Base-by-base conservation (phyloP, 2,113 vertebrate genomes). In the Trichechus manatus region DNA sequence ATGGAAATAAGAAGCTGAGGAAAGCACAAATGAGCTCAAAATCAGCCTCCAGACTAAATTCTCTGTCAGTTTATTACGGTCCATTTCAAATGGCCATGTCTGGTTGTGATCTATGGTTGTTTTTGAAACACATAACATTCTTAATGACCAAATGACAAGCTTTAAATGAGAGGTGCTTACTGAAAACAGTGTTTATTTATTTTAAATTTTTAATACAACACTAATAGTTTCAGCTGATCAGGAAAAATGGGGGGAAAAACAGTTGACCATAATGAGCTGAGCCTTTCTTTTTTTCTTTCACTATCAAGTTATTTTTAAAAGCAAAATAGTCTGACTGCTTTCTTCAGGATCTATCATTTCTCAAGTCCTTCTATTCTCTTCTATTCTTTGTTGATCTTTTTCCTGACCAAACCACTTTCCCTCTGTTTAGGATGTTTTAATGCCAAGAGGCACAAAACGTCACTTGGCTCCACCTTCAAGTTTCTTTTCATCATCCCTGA, bases 21-120 rank as follows among this genome's bases (percentile, higher is more conserved):
- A 94, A 94, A 96, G 39, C 36, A 74, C 95, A 97, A 66, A 8
- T 82, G 22, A 78, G 31, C 39, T 77, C 53, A 79, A 85, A 89
- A 80, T 90, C n/a, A 39, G 1, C 23, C 59, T 91, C 19, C 53
- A 91, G 33, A 83, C 81, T 27, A 87, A 79, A 88, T 91, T 96
- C 19, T 80, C 66, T 53, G 3, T 79, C 5, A 75, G 20, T 89
- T 81, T 61, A 89, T 89, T 85, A 79, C 10, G 68, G 42, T 91
- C 36, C 42, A 4, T 77, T 92, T 82, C 77, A 95, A 91, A 85
- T 74, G 6, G 22, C 42, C 56, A 50, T 23, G 11, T 53, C n/a
- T 91, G 22, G 36, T 14, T 95, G 3, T 94, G 17, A 59, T 59
- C 79, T 83, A 29, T 27, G 33, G 31, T 89, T 92, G 63, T 27